Conservation (phyloP, 2,888 invertebrate species). For the Nephrocerus scutellatus region DNA sequence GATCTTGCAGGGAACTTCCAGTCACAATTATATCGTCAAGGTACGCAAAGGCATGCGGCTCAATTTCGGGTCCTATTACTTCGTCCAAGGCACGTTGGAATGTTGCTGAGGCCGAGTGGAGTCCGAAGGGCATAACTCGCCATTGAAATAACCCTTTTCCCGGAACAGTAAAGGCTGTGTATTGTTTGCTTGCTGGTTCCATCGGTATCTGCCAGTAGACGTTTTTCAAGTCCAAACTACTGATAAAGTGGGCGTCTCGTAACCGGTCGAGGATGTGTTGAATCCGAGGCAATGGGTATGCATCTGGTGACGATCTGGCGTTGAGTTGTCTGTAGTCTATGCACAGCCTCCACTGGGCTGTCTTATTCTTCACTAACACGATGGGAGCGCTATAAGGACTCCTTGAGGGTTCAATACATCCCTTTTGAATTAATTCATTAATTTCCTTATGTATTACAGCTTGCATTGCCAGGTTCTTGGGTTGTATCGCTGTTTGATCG, state of each 20-base stretch:
- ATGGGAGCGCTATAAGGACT: constrained; percentile 3
- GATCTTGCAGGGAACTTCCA: not conserved
- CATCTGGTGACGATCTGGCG: not conserved
- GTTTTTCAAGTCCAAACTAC: constrained; percentile 2
- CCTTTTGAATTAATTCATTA: not conserved
- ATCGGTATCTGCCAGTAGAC: constrained; percentile 7
- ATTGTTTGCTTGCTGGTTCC: not conserved
- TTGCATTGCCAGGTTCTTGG: constrained; percentile 7
- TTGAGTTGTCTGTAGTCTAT: constrained; percentile 6
- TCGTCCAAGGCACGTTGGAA: constrained; percentile 3
- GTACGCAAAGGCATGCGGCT: not conserved
- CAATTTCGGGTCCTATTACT: not conserved
- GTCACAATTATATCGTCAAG: constrained; percentile 4
- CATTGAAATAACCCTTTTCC: not conserved
- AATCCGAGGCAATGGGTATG: constrained; percentile 3
- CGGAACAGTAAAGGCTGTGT: constrained; percentile 1
- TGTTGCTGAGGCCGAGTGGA: constrained; percentile 1
- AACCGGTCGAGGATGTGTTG: not conserved
- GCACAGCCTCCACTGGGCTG: constrained; percentile 9
- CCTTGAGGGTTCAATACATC: not conserved
- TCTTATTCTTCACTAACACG: constrained; percentile 1
- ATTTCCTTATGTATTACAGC: not conserved
- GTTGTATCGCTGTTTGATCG: too few species aligned
- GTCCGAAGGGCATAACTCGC: not conserved
- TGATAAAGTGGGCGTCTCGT: not conserved